Evolutionary conservation across 2,888 invertebrate genomes (phyloP).

Genomic region (Homarus gammarus): DNA sequence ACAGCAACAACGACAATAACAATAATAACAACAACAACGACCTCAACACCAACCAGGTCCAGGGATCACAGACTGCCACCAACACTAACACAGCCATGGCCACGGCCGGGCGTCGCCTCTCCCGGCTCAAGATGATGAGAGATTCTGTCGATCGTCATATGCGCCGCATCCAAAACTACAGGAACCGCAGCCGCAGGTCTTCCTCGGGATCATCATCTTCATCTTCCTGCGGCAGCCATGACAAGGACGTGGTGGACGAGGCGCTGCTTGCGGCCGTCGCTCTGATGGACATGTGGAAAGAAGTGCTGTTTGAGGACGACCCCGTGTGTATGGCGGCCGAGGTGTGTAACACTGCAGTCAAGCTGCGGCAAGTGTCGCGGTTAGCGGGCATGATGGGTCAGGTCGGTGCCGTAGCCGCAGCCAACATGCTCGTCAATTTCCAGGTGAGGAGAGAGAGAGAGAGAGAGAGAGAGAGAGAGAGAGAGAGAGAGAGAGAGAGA

Average conservation of each 20-base stretch:
- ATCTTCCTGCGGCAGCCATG: not conserved
- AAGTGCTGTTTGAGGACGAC: constrained; percentile 37
- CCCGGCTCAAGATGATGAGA: constrained; percentile 42
- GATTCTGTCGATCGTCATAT: constrained; percentile 27
- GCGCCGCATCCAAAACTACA: constrained; percentile 22
- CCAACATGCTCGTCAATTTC: constrained; percentile 54
- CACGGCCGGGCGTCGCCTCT: constrained; percentile 31
- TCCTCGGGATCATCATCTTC: too few species aligned
- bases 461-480: too few species aligned
- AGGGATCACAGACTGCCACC: constrained; percentile 35
- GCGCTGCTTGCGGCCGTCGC: constrained; percentile 51
- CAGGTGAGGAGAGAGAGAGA: constrained; percentile 33
- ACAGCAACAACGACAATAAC: constrained; percentile 73
- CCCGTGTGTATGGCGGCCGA: constrained; percentile 50
- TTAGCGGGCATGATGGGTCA: constrained; percentile 48
- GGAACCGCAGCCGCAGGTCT: not conserved
- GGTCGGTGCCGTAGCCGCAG: constrained; percentile 44
- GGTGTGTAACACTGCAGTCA: constrained; percentile 39
- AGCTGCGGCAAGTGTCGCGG: constrained; percentile 33
- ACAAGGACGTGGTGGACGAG: constrained; percentile 46
- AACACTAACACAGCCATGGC: constrained; percentile 34
- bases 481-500: not conserved
- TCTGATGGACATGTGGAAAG: constrained; percentile 61
- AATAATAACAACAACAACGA: constrained; percentile 68
- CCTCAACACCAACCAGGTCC: constrained; percentile 60